Conservation (phyloP, 2,888 invertebrate species). For the Acheta domesticus region DNA sequence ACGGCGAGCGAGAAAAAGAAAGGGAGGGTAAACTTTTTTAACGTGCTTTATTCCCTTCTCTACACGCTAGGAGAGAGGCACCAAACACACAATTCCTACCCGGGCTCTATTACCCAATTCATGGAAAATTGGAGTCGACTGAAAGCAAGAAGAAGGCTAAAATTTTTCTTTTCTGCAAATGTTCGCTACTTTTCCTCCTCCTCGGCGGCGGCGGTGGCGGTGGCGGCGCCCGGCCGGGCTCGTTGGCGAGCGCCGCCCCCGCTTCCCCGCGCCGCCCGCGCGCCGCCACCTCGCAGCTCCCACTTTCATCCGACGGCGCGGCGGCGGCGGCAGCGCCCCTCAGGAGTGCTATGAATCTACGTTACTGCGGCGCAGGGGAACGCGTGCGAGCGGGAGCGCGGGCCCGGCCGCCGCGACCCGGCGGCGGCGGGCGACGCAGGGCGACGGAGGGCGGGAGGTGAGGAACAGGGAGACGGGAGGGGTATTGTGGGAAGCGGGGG, state of each 20-base stretch:
- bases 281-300: not conserved
- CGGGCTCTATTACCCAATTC: slow-evolving; percentile 35
- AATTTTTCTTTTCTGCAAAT: slow-evolving; percentile 30
- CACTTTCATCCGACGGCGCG: not conserved
- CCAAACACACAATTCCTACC: slow-evolving; percentile 31
- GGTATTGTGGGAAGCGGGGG: no score
- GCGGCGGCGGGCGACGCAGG: no score
- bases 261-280: no score
- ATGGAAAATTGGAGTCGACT: slow-evolving; percentile 35
- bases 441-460: no score
- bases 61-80: not conserved
- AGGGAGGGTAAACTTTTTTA: slow-evolving; percentile 20
- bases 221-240: slow-evolving; percentile 22
- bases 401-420: not conserved
- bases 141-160: slow-evolving; percentile 24
- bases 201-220: not conserved
- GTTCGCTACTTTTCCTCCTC: slow-evolving; percentile 25
- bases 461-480: no score
- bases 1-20: slow-evolving; percentile 11
- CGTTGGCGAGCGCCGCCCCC: no score
- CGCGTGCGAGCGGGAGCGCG: slow-evolving; percentile 12
- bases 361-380: slow-evolving; percentile 27
- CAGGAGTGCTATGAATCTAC: slow-evolving; percentile 34
- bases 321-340: slow-evolving; percentile 21
- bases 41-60: slow-evolving; percentile 19